Conservation (phyloP, 2,797 vertebrate genomes). For the Sparidentex hasta region DNA sequence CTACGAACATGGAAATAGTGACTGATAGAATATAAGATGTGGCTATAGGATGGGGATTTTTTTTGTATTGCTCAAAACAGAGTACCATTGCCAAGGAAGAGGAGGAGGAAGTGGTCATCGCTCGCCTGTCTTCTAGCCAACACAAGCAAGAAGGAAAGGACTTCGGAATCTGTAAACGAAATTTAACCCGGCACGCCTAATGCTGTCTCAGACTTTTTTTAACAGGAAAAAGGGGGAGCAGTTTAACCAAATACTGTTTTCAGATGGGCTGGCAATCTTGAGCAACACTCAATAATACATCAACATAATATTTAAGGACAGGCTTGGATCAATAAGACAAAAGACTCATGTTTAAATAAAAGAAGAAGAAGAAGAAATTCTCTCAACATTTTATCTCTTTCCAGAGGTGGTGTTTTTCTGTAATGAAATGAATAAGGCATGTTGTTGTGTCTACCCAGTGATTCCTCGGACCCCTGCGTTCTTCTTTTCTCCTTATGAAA, state of each 20-base stretch:
- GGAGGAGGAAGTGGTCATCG: constrained; percentile 36
- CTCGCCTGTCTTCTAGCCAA: constrained; percentile 50
- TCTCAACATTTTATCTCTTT: constrained; percentile 63
- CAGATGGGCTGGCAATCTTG: constrained; percentile 58
- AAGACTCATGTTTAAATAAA: constrained; percentile 65
- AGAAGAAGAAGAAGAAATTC: constrained; percentile 25
- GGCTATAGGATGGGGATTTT: constrained; percentile 35
- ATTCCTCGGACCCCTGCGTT: constrained; percentile 61
- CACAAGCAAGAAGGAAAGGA: constrained; percentile 60
- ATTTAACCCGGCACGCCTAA: constrained; percentile 58
- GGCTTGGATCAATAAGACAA: constrained; percentile 66
- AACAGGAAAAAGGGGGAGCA: constrained; percentile 61
- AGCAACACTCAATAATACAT: constrained; percentile 65
- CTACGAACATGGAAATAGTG: constrained; percentile 36
- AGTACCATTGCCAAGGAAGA: constrained; percentile 45
- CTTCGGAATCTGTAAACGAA: constrained; percentile 54
- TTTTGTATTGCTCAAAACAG: constrained; percentile 61
- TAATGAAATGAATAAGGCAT: constrained; percentile 76
- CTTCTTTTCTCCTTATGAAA: constrained; percentile 61
- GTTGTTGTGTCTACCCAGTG: constrained; percentile 74
- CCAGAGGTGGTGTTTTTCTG: constrained; percentile 68
- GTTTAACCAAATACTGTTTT: constrained; percentile 79
- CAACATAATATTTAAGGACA: constrained; percentile 57
- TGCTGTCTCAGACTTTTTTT: constrained; percentile 65
- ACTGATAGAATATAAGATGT: constrained; percentile 48